Evolutionary conservation across 2,113 vertebrate genomes (phyloP), one percentile per base, ranked within the genome.

Genomic region (Cathartes aura): DNA sequence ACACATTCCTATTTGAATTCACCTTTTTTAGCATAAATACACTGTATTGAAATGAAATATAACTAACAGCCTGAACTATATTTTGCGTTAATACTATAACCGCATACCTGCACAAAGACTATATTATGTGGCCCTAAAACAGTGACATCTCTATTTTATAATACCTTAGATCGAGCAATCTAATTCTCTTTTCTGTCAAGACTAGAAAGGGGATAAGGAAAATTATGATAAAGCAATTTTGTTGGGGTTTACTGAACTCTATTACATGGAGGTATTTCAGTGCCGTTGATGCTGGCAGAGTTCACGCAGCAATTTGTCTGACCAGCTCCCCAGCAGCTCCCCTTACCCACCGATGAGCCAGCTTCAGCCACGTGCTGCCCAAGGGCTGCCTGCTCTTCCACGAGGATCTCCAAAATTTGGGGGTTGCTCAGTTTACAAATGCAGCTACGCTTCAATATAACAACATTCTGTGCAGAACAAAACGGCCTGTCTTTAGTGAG

Each of bases 401-500:
- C 0, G 0, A 47, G 32, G 20, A 53, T 18, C 20, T 67, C n/a
- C 62, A 67, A 17, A 52, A 18, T 17, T 4, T 12, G 11, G 27
- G 48, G 15, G 2, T 66, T 60, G 20, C 7, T 85, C 79, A 6
- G 5, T 11, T 38, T 47, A 15, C 17, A 58, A 36, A 16, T 4
- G 12, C 19, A 43, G 52, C 22, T 42, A 52, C 2, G 1, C 29
- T 9, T 55, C 71, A n/a, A 1, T 0, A 9, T 0, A 60, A 47
- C 7, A 59, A 40, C 5, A 38, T 21, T 6, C 56, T 18, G 18
- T 17, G 21, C 6, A 56, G 71, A 85, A 48, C 14, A 62, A 58
- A 79, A 48, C 4, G 24, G 47, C 27, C 52, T 23, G 24, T 5
- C 45, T 56, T 70, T 21, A 43, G 7, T 1, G 8, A 56, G 15